phyloP scores from a whole-genome alignment of 2,113 vertebrate genomes.

The Clinocottus analis region DNA sequence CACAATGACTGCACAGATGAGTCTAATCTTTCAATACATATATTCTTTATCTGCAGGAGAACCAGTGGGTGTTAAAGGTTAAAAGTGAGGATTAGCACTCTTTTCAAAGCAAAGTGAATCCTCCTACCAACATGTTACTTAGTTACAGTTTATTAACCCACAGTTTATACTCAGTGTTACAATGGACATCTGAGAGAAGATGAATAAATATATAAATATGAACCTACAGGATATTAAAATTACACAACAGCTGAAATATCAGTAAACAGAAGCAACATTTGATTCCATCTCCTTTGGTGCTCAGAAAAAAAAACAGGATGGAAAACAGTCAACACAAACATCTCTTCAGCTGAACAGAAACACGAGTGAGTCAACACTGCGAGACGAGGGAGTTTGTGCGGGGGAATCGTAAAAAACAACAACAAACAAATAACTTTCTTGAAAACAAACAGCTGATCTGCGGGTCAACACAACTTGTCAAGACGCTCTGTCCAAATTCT shows the following conservation, averaged over 20 bases:
- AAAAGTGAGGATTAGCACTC: conserved; percentile 16
- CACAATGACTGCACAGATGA: background rate
- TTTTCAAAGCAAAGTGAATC: background rate
- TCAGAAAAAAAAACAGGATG: background rate
- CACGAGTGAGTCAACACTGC: background rate
- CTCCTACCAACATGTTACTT: conserved; percentile 8
- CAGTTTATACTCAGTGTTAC: background rate
- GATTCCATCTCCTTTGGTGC: background rate
- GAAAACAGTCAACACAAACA: background rate
- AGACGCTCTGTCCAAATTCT: background rate
- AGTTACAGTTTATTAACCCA: conserved; percentile 32
- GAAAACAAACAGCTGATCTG: background rate
- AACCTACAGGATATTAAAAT: background rate
- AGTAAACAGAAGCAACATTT: background rate
- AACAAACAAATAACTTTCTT: conserved; percentile 14
- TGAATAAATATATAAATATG: background rate
- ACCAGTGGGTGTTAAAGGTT: conserved; percentile 35
- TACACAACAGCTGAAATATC: background rate
- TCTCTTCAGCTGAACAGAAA: conserved; percentile 38
- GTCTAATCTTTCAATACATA: background rate
- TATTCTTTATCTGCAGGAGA: background rate
- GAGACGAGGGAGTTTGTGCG: conserved; percentile 5
- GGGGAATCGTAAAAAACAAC: too few species aligned
- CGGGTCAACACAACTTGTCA: background rate
- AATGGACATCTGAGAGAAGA: background rate